Conservation (phyloP, 1,140 invertebrate species). For the Nephotettix cincticeps region DNA sequence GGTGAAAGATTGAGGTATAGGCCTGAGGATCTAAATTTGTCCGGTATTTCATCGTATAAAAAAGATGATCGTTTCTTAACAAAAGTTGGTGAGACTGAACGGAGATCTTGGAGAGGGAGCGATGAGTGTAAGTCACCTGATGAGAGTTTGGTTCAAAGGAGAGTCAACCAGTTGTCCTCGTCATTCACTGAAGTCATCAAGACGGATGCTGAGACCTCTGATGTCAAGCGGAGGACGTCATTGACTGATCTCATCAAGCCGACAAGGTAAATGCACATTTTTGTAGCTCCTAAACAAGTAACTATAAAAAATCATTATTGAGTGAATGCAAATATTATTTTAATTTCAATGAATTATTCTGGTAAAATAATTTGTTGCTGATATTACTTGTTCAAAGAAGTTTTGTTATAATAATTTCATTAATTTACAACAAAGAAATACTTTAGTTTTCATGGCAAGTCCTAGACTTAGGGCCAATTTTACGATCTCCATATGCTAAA, state of each 20-base stretch:
- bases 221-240: constrained; percentile 9
- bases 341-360: neutral
- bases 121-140: neutral
- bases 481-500: too few species aligned
- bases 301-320: neutral
- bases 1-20: neutral
- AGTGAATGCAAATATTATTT: neutral
- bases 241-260: constrained; percentile 29
- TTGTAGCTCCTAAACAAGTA: neutral
- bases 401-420: neutral
- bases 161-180: constrained; percentile 35
- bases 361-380: neutral
- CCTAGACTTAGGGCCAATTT: too few species aligned
- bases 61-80: neutral
- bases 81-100: neutral
- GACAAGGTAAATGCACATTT: constrained; percentile 14
- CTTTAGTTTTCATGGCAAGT: neutral
- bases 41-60: neutral
- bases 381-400: neutral
- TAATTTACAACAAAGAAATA: neutral
- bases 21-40: constrained; percentile 14
- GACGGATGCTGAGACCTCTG: neutral
- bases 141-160: constrained; percentile 30
- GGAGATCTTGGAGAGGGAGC: constrained; percentile 2
- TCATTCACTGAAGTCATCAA: neutral